Evolutionary conservation across 2,888 invertebrate genomes (phyloP).

Genomic region (Hedya salicella): DNA sequence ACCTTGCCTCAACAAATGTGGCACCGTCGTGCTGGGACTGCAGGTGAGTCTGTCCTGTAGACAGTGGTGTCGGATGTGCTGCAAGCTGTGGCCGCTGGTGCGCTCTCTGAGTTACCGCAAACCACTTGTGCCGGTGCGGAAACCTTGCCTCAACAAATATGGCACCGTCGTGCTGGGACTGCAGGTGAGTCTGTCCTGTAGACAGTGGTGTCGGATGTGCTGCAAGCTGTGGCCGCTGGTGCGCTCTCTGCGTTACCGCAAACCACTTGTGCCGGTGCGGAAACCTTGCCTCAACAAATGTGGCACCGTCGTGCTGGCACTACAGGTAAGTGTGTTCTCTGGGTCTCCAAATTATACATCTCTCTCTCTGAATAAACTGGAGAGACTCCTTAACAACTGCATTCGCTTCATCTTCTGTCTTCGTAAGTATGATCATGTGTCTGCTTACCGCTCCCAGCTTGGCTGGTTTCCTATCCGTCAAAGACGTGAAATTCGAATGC

Average conservation of each 20-base stretch:
- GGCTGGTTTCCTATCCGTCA: too few species aligned
- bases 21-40: conserved; percentile 55
- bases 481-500: too few species aligned
- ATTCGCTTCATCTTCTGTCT: too few species aligned
- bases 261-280: conserved; percentile 59
- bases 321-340: conserved; percentile 48
- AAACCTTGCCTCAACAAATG: conserved; percentile 61
- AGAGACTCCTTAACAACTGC: too few species aligned
- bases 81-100: conserved; percentile 62
- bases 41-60: conserved; percentile 50
- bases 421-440: too few species aligned
- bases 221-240: conserved; percentile 62
- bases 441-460: too few species aligned
- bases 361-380: too few species aligned
- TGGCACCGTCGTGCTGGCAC: conserved; percentile 54
- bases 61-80: conserved; percentile 35
- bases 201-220: conserved; percentile 35
- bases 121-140: conserved; percentile 12
- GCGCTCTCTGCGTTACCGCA: conserved; percentile 58
- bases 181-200: conserved; percentile 7
- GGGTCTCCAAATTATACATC: too few species aligned
- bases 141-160: conserved; percentile 32
- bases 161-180: neutral
- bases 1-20: conserved; percentile 61
- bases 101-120: conserved; percentile 59